phyloP scores from a whole-genome alignment of 2,888 invertebrate species.

The Brassicogethes aeneus region DNA sequence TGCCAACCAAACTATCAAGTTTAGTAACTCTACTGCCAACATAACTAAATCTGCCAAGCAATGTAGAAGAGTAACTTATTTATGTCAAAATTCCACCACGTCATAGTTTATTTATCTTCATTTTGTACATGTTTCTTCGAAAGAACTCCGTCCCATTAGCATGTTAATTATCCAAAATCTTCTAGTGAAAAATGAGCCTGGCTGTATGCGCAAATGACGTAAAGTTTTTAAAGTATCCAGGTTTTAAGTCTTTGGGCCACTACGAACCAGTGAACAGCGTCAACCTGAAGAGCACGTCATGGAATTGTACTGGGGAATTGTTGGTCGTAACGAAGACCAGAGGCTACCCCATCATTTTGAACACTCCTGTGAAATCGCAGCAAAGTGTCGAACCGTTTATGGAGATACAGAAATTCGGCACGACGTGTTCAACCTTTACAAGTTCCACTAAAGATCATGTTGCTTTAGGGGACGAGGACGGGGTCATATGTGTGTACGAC shows the following conservation, averaged over 20 bases:
- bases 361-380: slow-evolving; percentile 13
- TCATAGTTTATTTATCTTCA: too few relatives aligned
- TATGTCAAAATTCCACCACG: too few relatives aligned
- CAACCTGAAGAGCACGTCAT: slow-evolving; percentile 27
- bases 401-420: slow-evolving; percentile 14
- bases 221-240: slow-evolving; percentile 46
- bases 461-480: slow-evolving; percentile 25
- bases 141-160: too few relatives aligned
- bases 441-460: slow-evolving; percentile 19
- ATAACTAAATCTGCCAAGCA: too few relatives aligned
- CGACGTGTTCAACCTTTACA: slow-evolving; percentile 22
- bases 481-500: slow-evolving; percentile 26
- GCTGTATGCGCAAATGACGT: slow-evolving; percentile 49
- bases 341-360: slow-evolving; percentile 21
- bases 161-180: too few relatives aligned
- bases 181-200: slow-evolving; percentile 43
- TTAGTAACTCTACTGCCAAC: too few relatives aligned
- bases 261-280: slow-evolving; percentile 22
- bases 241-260: slow-evolving; percentile 32
- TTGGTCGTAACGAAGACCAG: slow-evolving; percentile 24
- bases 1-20: too few relatives aligned
- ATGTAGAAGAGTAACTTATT: too few relatives aligned
- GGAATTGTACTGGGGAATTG: slow-evolving; percentile 30
- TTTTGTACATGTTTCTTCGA: too few relatives aligned
- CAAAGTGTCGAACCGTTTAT: slow-evolving; percentile 11